Conservation (phyloP, 2,888 invertebrate genomes). For the Heliconius hortense region DNA sequence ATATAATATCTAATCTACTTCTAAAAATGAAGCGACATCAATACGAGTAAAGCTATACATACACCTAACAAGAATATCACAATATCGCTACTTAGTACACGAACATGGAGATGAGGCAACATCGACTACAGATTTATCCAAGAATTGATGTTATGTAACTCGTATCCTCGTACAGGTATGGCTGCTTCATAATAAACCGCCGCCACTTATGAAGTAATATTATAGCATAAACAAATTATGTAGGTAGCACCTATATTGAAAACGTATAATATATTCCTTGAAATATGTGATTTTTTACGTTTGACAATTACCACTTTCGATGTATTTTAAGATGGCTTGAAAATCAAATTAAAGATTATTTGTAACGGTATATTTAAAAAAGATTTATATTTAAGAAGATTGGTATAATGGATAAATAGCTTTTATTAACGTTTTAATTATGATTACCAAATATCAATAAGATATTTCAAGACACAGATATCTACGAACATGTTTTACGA, state of each 20-base stretch:
- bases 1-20: slow-evolving; percentile 20
- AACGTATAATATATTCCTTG: slow-evolving; percentile 27
- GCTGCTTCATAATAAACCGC: slow-evolving; percentile 42
- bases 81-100: slow-evolving; percentile 67
- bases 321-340: slow-evolving; percentile 3
- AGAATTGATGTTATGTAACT: slow-evolving; percentile 48
- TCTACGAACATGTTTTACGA: neutral
- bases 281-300: slow-evolving; percentile 4
- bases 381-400: too few relatives aligned
- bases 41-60: slow-evolving; percentile 54
- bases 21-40: slow-evolving; percentile 45
- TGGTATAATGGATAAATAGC: neutral
- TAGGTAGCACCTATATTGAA: slow-evolving; percentile 34
- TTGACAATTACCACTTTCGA: neutral
- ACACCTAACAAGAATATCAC: slow-evolving; percentile 73
- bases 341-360: neutral
- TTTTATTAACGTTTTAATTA: neutral
- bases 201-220: slow-evolving; percentile 41
- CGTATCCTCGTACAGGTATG: slow-evolving; percentile 42
- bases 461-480: slow-evolving; percentile 13
- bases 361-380: neutral
- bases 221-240: slow-evolving; percentile 38
- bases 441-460: slow-evolving; percentile 19
- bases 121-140: slow-evolving; percentile 53
- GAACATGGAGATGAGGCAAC: slow-evolving; percentile 63